Evolutionary conservation across 2,888 invertebrate species (phyloP).

Genomic region (Xestia c-nigrum): DNA sequence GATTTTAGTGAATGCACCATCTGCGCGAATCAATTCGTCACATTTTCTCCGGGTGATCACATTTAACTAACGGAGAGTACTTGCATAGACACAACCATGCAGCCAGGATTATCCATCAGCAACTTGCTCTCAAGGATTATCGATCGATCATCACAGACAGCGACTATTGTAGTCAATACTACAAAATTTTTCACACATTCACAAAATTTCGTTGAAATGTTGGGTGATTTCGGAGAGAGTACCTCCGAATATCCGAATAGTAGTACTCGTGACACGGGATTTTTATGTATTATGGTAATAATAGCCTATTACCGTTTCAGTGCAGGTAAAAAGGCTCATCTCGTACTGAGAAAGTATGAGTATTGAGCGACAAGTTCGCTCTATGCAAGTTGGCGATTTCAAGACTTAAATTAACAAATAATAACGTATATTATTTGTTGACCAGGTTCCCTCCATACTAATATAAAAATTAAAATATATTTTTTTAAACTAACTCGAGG

Average conservation of each 20-base stretch:
- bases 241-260: not conserved
- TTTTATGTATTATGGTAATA: not conserved
- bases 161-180: not conserved
- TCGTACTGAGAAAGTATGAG: not conserved
- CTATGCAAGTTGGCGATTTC: not conserved
- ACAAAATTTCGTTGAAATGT: not conserved
- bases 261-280: not conserved
- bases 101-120: not conserved
- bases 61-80: not conserved
- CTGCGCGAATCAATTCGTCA: not conserved
- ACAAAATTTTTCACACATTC: too few relatives aligned
- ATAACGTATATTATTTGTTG: not conserved
- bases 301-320: not conserved
- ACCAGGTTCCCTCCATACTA: not conserved
- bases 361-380: not conserved
- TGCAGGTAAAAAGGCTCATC: not conserved
- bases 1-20: too few relatives aligned
- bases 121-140: not conserved
- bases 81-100: too few relatives aligned
- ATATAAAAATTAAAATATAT: not conserved
- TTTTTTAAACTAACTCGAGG: slow-evolving; percentile 18
- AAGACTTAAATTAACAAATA: not conserved
- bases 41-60: not conserved
- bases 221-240: not conserved
- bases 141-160: not conserved